A percentile compares a stretch with the other conserved stretches of the same genome.
Evolutionary conservation across 2,113 vertebrate species (phyloP).

Genomic region (Xyrauchen texanus): DNA sequence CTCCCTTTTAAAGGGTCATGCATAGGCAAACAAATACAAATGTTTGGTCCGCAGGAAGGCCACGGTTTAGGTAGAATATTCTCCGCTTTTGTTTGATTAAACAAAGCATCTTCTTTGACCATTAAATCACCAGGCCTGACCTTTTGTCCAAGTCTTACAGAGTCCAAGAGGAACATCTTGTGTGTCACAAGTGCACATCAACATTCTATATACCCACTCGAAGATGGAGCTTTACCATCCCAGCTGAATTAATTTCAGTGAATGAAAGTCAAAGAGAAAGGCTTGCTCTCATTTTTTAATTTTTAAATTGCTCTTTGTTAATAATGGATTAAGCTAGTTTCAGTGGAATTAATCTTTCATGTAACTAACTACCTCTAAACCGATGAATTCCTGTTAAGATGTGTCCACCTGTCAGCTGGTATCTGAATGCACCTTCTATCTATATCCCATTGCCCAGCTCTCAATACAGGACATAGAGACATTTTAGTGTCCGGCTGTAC

Average conservation of each 20-base stretch:
- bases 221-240: neutral
- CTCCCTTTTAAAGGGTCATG: neutral
- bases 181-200: neutral
- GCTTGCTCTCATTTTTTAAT: neutral
- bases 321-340: too few relatives aligned
- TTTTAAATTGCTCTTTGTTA: too few relatives aligned
- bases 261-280: neutral
- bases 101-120: neutral
- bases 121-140: neutral
- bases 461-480: too few relatives aligned
- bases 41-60: neutral
- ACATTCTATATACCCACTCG: neutral
- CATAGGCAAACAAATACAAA: neutral
- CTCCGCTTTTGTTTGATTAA: neutral
- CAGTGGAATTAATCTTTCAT: too few relatives aligned
- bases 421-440: too few relatives aligned
- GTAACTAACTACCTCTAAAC: too few relatives aligned
- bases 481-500: too few relatives aligned
- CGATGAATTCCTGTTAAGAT: too few relatives aligned
- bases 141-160: neutral
- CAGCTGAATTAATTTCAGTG: neutral
- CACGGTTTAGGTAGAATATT: neutral
- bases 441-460: too few relatives aligned
- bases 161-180: too few relatives aligned
- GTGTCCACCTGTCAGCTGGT: too few relatives aligned